A percentile compares a stretch with the other conserved stretches of the same genome.
phyloP scores from a whole-genome alignment of 2,888 invertebrate genomes.

The Therioaphis trifolii region DNA sequence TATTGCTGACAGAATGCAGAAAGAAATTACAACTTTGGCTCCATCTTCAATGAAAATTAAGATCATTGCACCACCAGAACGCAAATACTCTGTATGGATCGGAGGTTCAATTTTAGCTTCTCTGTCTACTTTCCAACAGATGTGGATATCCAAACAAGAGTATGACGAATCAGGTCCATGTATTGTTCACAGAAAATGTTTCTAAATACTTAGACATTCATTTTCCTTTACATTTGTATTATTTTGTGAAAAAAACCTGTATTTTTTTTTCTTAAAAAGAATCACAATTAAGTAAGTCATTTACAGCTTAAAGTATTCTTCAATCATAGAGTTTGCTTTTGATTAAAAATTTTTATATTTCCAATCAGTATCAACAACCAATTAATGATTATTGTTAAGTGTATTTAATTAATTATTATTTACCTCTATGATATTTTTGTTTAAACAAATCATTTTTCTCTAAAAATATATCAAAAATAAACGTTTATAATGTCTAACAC shows the following conservation, averaged over 20 bases:
- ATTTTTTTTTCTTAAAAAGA: slow-evolving; percentile 52
- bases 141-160: slow-evolving; percentile 98
- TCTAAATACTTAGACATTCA: slow-evolving; percentile 72
- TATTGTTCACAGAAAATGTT: slow-evolving; percentile 97
- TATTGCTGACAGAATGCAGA: slow-evolving; percentile 97
- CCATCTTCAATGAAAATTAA: slow-evolving; percentile 76
- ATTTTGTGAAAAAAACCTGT: slow-evolving; percentile 57
- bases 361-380: too few relatives aligned
- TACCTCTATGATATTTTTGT: slow-evolving; percentile 56
- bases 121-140: slow-evolving; percentile 88
- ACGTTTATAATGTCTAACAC: slow-evolving; percentile 60
- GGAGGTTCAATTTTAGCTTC: slow-evolving; percentile 96
- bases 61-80: slow-evolving; percentile 91
- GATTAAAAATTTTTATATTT: slow-evolving; percentile 62
- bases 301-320: slow-evolving; percentile 63
- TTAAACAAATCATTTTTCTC: slow-evolving; percentile 59
- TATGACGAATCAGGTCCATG: slow-evolving; percentile 96
- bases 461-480: slow-evolving; percentile 61
- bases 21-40: slow-evolving; percentile 90
- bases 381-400: slow-evolving; percentile 62
- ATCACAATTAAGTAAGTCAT: slow-evolving; percentile 59
- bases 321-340: slow-evolving; percentile 60
- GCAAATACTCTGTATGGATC: slow-evolving; percentile 98
- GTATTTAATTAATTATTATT: slow-evolving; percentile 63
- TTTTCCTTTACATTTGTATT: slow-evolving; percentile 61